phyloP scores from a whole-genome alignment of 2,113 vertebrate genomes.

The Trachemys scripta region DNA sequence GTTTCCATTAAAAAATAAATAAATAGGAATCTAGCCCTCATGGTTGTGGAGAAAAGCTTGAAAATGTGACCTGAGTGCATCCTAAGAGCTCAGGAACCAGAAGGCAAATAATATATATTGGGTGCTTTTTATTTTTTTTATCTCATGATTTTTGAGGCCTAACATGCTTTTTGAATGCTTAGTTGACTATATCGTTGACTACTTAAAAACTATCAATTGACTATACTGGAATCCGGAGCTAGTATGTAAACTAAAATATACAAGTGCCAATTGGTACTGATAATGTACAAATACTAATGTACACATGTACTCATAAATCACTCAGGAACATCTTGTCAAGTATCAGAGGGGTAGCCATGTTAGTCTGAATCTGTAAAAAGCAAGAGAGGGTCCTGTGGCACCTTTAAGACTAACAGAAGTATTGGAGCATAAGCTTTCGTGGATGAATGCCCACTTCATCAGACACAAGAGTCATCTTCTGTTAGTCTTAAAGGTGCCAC shows the following conservation, averaged over 20 bases:
- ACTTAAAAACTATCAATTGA: conserved; percentile 24
- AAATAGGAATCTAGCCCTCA: neutral
- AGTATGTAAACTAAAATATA: conserved; percentile 6
- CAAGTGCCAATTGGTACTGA: neutral
- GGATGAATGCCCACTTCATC: too few species aligned
- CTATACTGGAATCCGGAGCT: neutral
- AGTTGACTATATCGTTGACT: neutral
- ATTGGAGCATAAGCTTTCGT: too few species aligned
- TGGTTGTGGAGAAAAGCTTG: neutral
- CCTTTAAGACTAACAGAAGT: too few species aligned
- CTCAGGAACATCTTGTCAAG: neutral
- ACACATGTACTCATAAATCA: neutral
- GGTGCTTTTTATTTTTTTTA: neutral
- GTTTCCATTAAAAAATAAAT: neutral
- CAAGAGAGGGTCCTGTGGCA: too few species aligned
- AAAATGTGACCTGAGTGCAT: accelerated
- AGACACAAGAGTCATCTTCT: too few species aligned
- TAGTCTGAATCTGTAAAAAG: too few species aligned
- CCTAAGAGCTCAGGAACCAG: conserved; percentile 1
- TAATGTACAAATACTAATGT: neutral
- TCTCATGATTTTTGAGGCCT: neutral
- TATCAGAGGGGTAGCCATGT: too few species aligned
- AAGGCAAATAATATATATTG: neutral
- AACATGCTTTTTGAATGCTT: neutral
- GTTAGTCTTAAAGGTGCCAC: too few species aligned